Conservation (phyloP, 2,888 invertebrate genomes). For the Eupithecia abbreviata region DNA sequence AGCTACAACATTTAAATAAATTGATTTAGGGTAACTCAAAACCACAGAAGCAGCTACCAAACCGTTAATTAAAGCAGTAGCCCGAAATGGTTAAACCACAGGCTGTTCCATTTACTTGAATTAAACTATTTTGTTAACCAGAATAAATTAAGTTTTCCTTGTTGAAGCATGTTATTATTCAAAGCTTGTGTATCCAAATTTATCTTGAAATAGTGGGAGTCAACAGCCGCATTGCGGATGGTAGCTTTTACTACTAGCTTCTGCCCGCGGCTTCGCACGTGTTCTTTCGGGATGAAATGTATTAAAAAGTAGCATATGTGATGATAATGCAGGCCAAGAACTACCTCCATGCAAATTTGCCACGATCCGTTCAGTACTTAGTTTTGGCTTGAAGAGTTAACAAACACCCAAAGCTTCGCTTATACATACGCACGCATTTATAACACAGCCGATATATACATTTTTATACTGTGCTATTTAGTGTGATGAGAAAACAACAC, state of each 20-base stretch:
- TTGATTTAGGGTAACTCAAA: constrained; percentile 50
- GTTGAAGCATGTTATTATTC: not conserved
- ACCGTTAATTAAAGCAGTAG: constrained; percentile 56
- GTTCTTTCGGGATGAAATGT: not conserved
- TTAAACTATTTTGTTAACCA: not conserved
- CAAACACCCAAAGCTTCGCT: no score
- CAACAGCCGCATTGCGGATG: not conserved
- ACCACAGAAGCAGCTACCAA: constrained; percentile 50
- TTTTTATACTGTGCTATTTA: no score
- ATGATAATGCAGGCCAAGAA: no score
- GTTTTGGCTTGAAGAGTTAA: no score
- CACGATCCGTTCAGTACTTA: no score
- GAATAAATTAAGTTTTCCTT: not conserved
- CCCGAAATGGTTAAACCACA: constrained; percentile 16
- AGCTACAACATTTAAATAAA: constrained; percentile 10
- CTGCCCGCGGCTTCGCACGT: not conserved
- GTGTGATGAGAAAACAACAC: no score
- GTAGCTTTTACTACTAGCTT: not conserved
- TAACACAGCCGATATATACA: no score
- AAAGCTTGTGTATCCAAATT: not conserved
- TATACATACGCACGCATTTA: no score
- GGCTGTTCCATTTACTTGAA: constrained; percentile 1
- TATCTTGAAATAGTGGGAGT: not conserved
- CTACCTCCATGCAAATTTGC: no score
- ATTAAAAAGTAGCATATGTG: not conserved